Percentiles rank a stretch among this genome's conserved stretches.
Evolutionary conservation across 2,888 invertebrate genomes (phyloP).

Genomic region (Amphipoea lucens): DNA sequence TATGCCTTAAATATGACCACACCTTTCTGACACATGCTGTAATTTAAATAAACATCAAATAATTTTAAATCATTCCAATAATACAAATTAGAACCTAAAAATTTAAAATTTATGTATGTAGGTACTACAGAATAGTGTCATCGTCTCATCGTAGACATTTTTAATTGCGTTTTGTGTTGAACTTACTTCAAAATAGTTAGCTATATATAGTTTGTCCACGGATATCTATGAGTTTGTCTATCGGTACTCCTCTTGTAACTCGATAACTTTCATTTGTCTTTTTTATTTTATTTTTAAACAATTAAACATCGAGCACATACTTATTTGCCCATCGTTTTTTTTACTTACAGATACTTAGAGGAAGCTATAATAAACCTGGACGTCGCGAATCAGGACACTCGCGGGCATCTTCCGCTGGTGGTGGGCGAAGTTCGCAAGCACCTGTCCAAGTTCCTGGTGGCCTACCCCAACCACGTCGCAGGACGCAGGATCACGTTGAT

Average conservation of each 20-base stretch:
- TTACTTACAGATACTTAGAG: conserved; percentile 93
- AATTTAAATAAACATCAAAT: not conserved
- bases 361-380: conserved; percentile 96
- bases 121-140: too few species aligned
- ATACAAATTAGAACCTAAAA: too few species aligned
- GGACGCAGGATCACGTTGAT: conserved; percentile 92
- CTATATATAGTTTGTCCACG: too few species aligned
- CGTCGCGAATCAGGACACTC: conserved; percentile 92
- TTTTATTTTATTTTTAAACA: not conserved
- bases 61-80: not conserved
- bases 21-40: not conserved
- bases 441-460: conserved; percentile 76
- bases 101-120: too few species aligned
- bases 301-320: not conserved
- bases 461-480: conserved; percentile 92
- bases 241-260: not conserved
- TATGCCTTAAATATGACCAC: not conserved
- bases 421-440: conserved; percentile 93
- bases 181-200: not conserved
- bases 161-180: not conserved
- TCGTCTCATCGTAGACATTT: not conserved
- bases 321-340: not conserved
- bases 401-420: conserved; percentile 94
- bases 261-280: not conserved
- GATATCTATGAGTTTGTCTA: not conserved